A percentile compares a stretch with the other conserved stretches of the same genome.
Evolutionary conservation across 1,140 invertebrate species (phyloP).

Genomic region (Bombus vancouverensis): DNA sequence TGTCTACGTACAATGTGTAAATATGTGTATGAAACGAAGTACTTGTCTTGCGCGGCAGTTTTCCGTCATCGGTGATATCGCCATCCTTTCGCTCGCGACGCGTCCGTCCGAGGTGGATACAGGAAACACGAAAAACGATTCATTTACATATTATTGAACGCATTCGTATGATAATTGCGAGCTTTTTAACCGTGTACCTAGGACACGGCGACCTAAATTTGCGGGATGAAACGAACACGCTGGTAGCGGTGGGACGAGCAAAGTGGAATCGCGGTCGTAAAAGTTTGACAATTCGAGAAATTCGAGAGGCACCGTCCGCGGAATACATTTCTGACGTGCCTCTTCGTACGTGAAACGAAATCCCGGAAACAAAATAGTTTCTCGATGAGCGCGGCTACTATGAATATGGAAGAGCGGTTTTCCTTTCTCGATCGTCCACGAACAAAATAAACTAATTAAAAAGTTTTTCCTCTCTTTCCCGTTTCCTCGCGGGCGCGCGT

Average conservation of each 20-base stretch:
- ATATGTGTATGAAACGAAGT: neutral
- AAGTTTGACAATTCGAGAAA: conserved; percentile 53
- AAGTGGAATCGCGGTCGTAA: conserved; percentile 17
- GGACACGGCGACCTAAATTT: conserved; percentile 21
- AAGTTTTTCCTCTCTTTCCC: neutral
- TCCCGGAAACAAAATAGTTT: conserved; percentile 50
- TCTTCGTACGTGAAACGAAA: conserved; percentile 31
- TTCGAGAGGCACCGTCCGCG: conserved; percentile 19
- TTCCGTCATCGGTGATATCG: neutral
- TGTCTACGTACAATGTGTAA: neutral
- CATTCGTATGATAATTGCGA: conserved; percentile 36
- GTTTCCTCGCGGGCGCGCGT: neutral
- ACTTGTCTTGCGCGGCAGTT: neutral
- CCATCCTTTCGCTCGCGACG: neutral
- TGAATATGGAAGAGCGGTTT: conserved; percentile 17
- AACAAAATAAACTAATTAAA: conserved; percentile 47
- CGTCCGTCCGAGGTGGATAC: too few species aligned
- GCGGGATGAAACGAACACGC: conserved; percentile 7
- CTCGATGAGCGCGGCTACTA: conserved; percentile 18
- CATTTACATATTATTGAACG: conserved; percentile 23
- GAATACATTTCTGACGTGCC: conserved; percentile 37
- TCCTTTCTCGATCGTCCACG: neutral
- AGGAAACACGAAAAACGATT: conserved; percentile 2
- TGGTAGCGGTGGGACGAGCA: too few species aligned
- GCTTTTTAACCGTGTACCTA: conserved; percentile 15